A percentile compares a stretch with the other conserved stretches of the same genome.
Conservation (phyloP, 2,797 vertebrate species). For the Scomberomorus guttatus region DNA sequence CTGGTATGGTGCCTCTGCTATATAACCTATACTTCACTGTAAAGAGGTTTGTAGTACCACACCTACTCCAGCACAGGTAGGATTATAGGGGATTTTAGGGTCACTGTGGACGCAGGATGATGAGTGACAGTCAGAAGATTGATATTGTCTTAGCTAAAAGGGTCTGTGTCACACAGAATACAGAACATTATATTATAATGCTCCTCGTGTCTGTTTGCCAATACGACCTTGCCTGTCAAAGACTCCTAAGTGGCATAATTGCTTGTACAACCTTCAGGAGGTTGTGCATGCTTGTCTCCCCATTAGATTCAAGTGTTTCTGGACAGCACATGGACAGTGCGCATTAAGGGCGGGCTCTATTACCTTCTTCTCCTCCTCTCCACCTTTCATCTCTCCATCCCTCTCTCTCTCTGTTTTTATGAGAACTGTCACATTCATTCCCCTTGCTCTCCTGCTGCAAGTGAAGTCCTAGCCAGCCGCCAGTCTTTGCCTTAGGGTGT, state of each 20-base stretch:
- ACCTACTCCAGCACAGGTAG: constrained; percentile 7
- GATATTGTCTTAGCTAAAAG: constrained; percentile 71
- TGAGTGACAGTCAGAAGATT: constrained; percentile 69
- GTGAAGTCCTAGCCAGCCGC: constrained; percentile 65
- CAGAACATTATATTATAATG: constrained; percentile 78
- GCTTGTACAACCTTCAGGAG: constrained; percentile 81
- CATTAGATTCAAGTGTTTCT: constrained; percentile 72
- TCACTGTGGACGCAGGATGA: constrained; percentile 39
- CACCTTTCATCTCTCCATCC: constrained; percentile 56
- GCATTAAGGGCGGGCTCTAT: constrained; percentile 50
- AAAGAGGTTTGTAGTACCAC: not conserved
- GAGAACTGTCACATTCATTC: constrained; percentile 69
- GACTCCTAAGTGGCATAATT: constrained; percentile 80
- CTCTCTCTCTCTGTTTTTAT: constrained; percentile 60
- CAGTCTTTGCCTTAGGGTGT: constrained; percentile 62
- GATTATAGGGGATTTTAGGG: constrained; percentile 52
- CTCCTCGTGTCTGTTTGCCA: constrained; percentile 76
- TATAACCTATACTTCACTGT: not conserved
- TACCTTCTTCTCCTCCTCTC: constrained; percentile 49
- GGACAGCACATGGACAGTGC: constrained; percentile 58
- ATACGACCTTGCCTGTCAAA: constrained; percentile 82
- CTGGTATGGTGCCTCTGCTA: not conserved
- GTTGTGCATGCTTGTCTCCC: constrained; percentile 69
- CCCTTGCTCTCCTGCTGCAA: constrained; percentile 58
- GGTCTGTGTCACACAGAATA: constrained; percentile 67